Percentiles rank a stretch among this genome's conserved stretches.
phyloP scores from a whole-genome alignment of 2,888 invertebrate genomes.

The Cataglyphis rosenhaueri region DNA sequence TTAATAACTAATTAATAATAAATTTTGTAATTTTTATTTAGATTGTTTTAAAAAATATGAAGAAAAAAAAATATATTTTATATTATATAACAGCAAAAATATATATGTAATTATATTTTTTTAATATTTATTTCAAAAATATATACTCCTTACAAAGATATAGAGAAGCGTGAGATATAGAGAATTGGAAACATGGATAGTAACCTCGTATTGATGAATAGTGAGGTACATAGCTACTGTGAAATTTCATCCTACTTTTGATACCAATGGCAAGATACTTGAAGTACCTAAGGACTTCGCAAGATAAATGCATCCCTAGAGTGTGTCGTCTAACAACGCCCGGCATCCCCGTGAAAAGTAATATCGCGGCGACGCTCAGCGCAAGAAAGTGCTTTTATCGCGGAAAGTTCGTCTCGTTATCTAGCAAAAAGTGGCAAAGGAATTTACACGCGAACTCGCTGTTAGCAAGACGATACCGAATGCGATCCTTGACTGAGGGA shows the following conservation, averaged over 20 bases:
- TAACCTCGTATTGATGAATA: slow-evolving; percentile 21
- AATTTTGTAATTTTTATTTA: background rate
- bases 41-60: background rate
- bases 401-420: slow-evolving; percentile 47
- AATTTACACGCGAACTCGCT: slow-evolving; percentile 52
- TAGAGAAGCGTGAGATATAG: background rate
- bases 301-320: slow-evolving; percentile 53
- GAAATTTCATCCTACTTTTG: slow-evolving; percentile 36
- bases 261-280: slow-evolving; percentile 23
- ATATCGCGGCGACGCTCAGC: slow-evolving; percentile 45
- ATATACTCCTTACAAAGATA: background rate
- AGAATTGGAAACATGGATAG: background rate
- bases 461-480: slow-evolving; percentile 41
- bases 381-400: slow-evolving; percentile 58
- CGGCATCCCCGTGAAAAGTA: slow-evolving; percentile 49
- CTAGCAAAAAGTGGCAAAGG: slow-evolving; percentile 42
- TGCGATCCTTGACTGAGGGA: slow-evolving; percentile 22
- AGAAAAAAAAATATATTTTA: background rate
- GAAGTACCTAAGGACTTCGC: slow-evolving; percentile 28
- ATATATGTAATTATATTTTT: background rate
- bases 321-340: slow-evolving; percentile 50
- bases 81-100: background rate
- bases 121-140: background rate
- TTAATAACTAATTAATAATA: background rate
- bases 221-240: background rate